A percentile compares a stretch with the other conserved stretches of the same genome.
These are phyloP conservation scores for Pteronotus mesoamericanus DNA, from an alignment of 2,797 vertebrate genomes.

Conservation along the genomic window DNA sequence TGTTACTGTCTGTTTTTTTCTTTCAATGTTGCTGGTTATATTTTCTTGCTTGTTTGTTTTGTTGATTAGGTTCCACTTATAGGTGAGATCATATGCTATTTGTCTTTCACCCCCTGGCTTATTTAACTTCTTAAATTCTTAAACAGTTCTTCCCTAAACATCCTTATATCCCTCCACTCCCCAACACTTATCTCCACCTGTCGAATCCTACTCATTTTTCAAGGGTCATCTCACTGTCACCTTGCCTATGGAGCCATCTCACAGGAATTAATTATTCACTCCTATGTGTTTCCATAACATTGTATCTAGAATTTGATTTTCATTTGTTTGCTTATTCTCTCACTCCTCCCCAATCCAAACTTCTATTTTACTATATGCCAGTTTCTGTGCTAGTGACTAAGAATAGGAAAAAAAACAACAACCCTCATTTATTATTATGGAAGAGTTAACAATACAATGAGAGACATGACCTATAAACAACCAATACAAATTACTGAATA, in stretches of 20 bases:
- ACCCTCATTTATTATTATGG: not conserved
- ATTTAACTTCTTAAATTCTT: slow-evolving; percentile 22
- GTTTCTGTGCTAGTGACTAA: not conserved
- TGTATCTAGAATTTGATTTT: slow-evolving; percentile 43
- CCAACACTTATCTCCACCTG: not conserved
- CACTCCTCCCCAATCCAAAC: not conserved
- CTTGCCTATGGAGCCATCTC: not conserved
- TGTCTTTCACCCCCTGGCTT: too few species aligned
- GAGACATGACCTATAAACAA: not conserved
- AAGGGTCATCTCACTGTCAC: slow-evolving; percentile 25
- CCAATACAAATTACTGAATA: slow-evolving; percentile 38
- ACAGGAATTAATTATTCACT: slow-evolving; percentile 12
- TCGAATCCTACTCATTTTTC: slow-evolving; percentile 36
- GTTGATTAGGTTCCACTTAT: too few species aligned
- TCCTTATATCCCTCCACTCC: not conserved
- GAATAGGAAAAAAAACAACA: not conserved
- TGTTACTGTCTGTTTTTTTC: too few species aligned
- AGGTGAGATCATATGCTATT: too few species aligned
- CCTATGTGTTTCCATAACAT: not conserved
- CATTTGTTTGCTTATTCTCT: slow-evolving; percentile 14
- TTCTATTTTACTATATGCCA: not conserved
- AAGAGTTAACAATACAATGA: not conserved
- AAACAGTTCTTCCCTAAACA: slow-evolving; percentile 30
- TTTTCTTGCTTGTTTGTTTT: too few species aligned
- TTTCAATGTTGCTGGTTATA: too few species aligned